phyloP scores from a whole-genome alignment of 2,113 vertebrate species.

The Etia nguti region DNA sequence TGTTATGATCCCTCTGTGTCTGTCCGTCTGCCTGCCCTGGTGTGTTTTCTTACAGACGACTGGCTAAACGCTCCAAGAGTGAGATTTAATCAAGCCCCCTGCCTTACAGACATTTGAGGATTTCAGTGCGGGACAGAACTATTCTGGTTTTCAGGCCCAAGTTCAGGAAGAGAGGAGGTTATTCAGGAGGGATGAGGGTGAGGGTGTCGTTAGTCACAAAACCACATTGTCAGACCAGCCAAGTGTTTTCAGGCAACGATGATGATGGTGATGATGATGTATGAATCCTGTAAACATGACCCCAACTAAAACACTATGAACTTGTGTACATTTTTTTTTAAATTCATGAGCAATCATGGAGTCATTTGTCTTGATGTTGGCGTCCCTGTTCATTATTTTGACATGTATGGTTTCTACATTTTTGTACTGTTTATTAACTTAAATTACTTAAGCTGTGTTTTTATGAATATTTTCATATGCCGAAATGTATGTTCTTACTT shows the following conservation, averaged over 20 bases:
- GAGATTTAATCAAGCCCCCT: slow-evolving; percentile 67
- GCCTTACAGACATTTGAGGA: slow-evolving; percentile 79
- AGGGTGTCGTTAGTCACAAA: slow-evolving; percentile 1
- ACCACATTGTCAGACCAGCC: slow-evolving; percentile 38
- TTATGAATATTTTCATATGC: slow-evolving; percentile 97
- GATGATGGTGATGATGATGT: neutral
- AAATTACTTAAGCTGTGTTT: slow-evolving; percentile 92
- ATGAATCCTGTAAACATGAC: slow-evolving; percentile 51
- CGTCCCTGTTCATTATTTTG: slow-evolving; percentile 61
- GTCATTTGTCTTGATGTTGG: slow-evolving; percentile 59
- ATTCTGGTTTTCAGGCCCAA: slow-evolving; percentile 14
- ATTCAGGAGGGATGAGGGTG: neutral
- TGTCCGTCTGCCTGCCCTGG: neutral
- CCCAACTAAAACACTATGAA: slow-evolving; percentile 66
- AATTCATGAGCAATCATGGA: slow-evolving; percentile 66
- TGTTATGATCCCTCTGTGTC: slow-evolving; percentile 49
- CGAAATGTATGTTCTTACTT: slow-evolving; percentile 94
- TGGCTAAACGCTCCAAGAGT: slow-evolving; percentile 55
- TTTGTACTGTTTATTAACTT: slow-evolving; percentile 90
- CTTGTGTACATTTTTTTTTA: slow-evolving; percentile 75
- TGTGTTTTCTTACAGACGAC: slow-evolving; percentile 60
- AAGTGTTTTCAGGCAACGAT: slow-evolving; percentile 36
- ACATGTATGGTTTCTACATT: slow-evolving; percentile 81
- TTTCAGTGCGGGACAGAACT: slow-evolving; percentile 31
- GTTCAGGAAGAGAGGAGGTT: neutral